Conservation (phyloP, 2,797 vertebrate species). For the Hybognathus amarus region DNA sequence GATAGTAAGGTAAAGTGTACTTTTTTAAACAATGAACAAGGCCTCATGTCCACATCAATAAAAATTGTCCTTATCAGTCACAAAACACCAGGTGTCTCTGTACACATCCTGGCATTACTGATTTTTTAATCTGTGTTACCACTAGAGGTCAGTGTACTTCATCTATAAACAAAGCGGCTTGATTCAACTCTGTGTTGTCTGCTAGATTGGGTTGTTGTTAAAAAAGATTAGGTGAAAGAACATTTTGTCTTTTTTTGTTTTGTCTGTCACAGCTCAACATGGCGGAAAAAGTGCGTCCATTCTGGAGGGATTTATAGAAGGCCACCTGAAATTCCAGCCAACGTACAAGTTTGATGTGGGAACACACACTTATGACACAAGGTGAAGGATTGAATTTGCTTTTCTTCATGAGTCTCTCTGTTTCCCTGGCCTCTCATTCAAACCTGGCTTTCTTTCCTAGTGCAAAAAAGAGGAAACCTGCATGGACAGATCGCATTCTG, state of each 20-base stretch:
- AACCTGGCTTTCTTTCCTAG: slow-evolving; percentile 68
- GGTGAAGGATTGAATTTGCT: slow-evolving; percentile 72
- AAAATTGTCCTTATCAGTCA: neutral
- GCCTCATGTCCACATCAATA: neutral
- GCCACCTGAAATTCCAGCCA: slow-evolving; percentile 90
- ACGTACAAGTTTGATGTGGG: slow-evolving; percentile 99
- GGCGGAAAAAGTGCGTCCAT: slow-evolving; percentile 90
- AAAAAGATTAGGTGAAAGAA: slow-evolving; percentile 2
- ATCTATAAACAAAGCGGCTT: neutral
- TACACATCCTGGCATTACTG: neutral
- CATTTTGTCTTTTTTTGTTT: neutral
- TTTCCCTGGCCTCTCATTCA: neutral
- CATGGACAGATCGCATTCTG: slow-evolving; percentile 97
- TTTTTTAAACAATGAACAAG: neutral
- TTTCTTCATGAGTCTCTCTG: neutral
- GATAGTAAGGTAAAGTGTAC: neutral
- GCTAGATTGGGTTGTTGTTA: slow-evolving; percentile 8
- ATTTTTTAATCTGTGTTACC: slow-evolving; percentile 23
- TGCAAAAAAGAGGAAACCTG: slow-evolving; percentile 95
- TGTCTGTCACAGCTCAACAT: slow-evolving; percentile 88
- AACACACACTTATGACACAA: slow-evolving; percentile 96
- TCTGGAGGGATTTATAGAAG: slow-evolving; percentile 92
- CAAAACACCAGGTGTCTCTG: neutral
- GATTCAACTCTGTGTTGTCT: slow-evolving; percentile 3
- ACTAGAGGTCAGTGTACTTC: slow-evolving; percentile 63